These are phyloP conservation scores for Aculops lycopersici DNA, from an alignment of 1,140 invertebrate species.

Conservation along the genomic window DNA sequence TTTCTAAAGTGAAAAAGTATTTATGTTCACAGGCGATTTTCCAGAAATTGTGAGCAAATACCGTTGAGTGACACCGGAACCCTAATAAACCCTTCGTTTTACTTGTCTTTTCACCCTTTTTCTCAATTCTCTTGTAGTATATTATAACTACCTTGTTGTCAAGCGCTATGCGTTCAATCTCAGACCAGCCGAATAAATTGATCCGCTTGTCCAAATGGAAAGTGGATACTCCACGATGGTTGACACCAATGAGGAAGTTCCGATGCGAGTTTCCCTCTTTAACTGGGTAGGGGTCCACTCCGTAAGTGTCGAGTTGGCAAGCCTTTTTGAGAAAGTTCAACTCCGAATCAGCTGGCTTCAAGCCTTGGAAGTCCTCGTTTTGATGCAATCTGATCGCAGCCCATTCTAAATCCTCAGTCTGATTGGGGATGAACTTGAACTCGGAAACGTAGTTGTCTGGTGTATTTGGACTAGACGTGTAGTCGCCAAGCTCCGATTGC, in stretches of 20 bases:
- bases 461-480: too few relatives aligned
- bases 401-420: slow-evolving; percentile 57
- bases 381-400: slow-evolving; percentile 59
- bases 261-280: slow-evolving; percentile 39
- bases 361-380: slow-evolving; percentile 19
- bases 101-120: slow-evolving; percentile 14
- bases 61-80: slow-evolving; percentile 63
- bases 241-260: slow-evolving; percentile 36
- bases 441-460: slow-evolving; percentile 58
- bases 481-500: slow-evolving; percentile 70
- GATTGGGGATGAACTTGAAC: slow-evolving; percentile 60
- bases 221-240: slow-evolving; percentile 67
- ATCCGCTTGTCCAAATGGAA: slow-evolving; percentile 69
- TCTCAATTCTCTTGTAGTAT: slow-evolving; percentile 5
- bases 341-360: slow-evolving; percentile 28
- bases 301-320: slow-evolving; percentile 66
- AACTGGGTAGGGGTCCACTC: slow-evolving; percentile 86
- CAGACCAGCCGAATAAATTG: slow-evolving; percentile 68
- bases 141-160: background rate
- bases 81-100: slow-evolving; percentile 85
- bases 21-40: slow-evolving; percentile 80
- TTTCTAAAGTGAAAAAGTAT: slow-evolving; percentile 69
- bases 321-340: slow-evolving; percentile 52
- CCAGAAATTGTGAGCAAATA: slow-evolving; percentile 72
- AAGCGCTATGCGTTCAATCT: slow-evolving; percentile 6